Evolutionary conservation across 2,888 invertebrate species (phyloP).

Genomic region (Himalopsyche japonica): DNA sequence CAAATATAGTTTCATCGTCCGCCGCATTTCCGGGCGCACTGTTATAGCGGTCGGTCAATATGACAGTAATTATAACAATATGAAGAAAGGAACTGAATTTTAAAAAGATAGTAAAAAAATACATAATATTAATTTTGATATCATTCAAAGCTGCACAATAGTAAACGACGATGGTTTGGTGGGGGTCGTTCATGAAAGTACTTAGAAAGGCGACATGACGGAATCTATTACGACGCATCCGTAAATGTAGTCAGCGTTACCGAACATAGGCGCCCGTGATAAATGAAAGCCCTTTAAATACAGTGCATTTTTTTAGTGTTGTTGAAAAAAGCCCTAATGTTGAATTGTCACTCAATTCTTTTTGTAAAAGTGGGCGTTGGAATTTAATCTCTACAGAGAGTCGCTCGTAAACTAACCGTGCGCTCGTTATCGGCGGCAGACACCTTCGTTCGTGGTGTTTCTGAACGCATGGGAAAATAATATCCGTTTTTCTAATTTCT

Average conservation of each 20-base stretch:
- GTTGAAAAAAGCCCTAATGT: neutral
- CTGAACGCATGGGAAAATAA: neutral
- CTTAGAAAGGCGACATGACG: neutral
- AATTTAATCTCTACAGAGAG: neutral
- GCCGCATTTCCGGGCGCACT: too few relatives aligned
- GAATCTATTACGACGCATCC: neutral
- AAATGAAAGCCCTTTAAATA: conserved; percentile 13
- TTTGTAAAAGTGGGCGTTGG: neutral
- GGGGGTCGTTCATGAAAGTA: too few relatives aligned
- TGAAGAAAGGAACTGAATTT: too few relatives aligned
- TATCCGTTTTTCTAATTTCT: neutral
- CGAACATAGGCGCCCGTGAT: neutral
- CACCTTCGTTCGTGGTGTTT: neutral
- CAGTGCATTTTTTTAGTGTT: neutral
- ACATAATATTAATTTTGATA: too few relatives aligned
- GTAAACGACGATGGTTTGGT: too few relatives aligned
- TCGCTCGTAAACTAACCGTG: neutral
- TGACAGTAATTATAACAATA: too few relatives aligned
- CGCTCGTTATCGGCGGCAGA: too few relatives aligned
- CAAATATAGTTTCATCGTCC: too few relatives aligned
- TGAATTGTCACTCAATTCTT: neutral
- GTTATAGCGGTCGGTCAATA: too few relatives aligned
- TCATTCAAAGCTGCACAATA: too few relatives aligned
- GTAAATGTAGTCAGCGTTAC: conserved; percentile 6
- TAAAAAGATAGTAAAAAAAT: too few relatives aligned